Evolutionary conservation across 2,888 invertebrate species (phyloP).

Genomic region (Pammene aurita): DNA sequence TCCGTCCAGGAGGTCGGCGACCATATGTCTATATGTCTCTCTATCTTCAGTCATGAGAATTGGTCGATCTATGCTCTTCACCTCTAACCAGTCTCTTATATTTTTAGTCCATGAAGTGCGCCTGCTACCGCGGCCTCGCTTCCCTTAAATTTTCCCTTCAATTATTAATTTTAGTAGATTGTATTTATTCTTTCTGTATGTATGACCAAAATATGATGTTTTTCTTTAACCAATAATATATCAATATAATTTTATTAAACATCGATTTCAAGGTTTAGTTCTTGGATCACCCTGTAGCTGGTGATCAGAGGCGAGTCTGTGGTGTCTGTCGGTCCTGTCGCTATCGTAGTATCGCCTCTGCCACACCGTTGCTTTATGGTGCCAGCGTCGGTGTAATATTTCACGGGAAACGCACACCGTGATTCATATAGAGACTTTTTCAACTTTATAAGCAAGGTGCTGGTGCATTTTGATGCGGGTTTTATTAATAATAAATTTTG

Average conservation of each 20-base stretch:
- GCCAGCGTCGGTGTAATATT: slow-evolving; percentile 81
- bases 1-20: no score
- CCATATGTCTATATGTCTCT: no score
- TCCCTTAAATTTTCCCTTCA: no score
- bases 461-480: slow-evolving; percentile 33
- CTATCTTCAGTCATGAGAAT: no score
- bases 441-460: slow-evolving; percentile 50
- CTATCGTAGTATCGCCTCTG: slow-evolving; percentile 82
- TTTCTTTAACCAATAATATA: no score
- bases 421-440: slow-evolving; percentile 80
- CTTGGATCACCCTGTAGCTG: slow-evolving; percentile 57
- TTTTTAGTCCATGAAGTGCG: no score
- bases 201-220: no score
- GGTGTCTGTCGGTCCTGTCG: slow-evolving; percentile 80
- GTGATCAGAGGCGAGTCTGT: slow-evolving; percentile 69
- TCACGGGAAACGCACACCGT: slow-evolving; percentile 82
- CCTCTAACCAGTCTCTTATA: no score
- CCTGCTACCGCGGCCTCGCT: no score
- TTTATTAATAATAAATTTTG: slow-evolving; percentile 30
- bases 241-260: neutral
- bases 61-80: no score
- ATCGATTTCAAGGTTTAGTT: neutral
- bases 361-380: slow-evolving; percentile 83
- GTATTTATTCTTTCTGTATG: no score
- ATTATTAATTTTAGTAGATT: no score